phyloP scores from a whole-genome alignment of 2,888 invertebrate species.

The Himalopsyche kuldschensis region DNA sequence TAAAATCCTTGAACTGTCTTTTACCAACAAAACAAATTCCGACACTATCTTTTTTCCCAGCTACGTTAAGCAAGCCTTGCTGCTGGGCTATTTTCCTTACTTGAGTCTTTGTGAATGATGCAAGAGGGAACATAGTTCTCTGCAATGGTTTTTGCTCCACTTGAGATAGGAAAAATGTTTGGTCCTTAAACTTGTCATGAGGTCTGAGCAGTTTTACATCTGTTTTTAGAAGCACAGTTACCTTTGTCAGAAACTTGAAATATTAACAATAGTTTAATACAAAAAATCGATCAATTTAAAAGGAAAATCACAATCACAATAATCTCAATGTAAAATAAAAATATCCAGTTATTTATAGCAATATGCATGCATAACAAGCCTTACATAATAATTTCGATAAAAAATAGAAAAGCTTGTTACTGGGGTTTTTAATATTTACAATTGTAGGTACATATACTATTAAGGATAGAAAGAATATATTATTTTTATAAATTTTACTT shows the following conservation, averaged over 20 bases:
- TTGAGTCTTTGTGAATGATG: constrained; percentile 70
- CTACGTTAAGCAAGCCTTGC: constrained; percentile 68
- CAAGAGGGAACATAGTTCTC: constrained; percentile 90
- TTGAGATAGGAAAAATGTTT: constrained; percentile 92
- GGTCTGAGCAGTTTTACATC: constrained; percentile 73
- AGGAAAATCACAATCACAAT: too few species aligned
- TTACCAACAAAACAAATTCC: constrained; percentile 97
- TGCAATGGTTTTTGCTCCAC: constrained; percentile 75
- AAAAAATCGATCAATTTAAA: too few species aligned
- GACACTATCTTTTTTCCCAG: constrained; percentile 81
- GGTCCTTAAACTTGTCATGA: constrained; percentile 81
- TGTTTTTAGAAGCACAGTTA: constrained; percentile 43
- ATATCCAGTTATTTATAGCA: not conserved
- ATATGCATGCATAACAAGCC: not conserved
- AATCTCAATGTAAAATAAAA: not conserved
- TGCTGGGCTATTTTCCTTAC: constrained; percentile 78
- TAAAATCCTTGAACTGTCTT: constrained; percentile 84
- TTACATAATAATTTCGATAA: too few species aligned
- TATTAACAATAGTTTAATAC: not conserved
- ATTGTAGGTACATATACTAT: too few species aligned
- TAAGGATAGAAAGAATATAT: too few species aligned
- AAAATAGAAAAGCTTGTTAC: too few species aligned
- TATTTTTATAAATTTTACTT: too few species aligned
- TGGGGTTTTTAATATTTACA: too few species aligned
- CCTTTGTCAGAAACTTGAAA: not conserved